phyloP scores from a whole-genome alignment of 2,113 vertebrate genomes.

The Poeciliopsis occidentalis region DNA sequence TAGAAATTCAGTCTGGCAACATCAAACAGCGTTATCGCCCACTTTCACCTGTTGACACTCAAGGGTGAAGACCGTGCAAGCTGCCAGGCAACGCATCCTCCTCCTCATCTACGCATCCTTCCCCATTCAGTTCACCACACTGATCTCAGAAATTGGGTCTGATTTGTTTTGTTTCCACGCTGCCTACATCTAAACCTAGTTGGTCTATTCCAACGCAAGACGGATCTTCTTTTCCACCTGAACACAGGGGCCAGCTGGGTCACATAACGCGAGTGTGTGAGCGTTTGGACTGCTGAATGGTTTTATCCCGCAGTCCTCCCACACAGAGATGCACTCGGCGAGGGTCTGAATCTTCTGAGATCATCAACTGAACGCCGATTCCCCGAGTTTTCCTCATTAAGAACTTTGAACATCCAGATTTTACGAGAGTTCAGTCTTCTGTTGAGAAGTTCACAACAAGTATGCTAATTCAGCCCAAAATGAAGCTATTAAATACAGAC shows the following conservation, averaged over 20 bases:
- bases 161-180: slow-evolving; percentile 26
- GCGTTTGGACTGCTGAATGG: slow-evolving; percentile 33
- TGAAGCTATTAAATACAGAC: slow-evolving; percentile 19
- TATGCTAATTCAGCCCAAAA: neutral
- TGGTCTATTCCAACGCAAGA: slow-evolving; percentile 52
- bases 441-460: slow-evolving; percentile 15
- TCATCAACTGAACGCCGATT: slow-evolving; percentile 52
- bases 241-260: slow-evolving; percentile 46
- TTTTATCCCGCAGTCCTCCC: slow-evolving; percentile 40
- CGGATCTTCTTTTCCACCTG: slow-evolving; percentile 47
- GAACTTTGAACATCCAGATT: slow-evolving; percentile 21
- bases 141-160: neutral
- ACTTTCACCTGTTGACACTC: slow-evolving; percentile 90
- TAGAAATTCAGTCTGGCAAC: slow-evolving; percentile 89
- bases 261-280: neutral
- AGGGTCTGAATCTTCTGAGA: slow-evolving; percentile 35
- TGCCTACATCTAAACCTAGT: slow-evolving; percentile 22
- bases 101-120: slow-evolving; percentile 21
- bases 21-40: slow-evolving; percentile 88
- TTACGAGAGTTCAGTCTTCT: slow-evolving; percentile 12
- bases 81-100: slow-evolving; percentile 33
- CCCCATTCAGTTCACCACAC: neutral
- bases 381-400: slow-evolving; percentile 48
- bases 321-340: slow-evolving; percentile 49
- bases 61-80: slow-evolving; percentile 70